Conservation (phyloP, 2,888 invertebrate genomes). For the Macrosoma leucophasiata region DNA sequence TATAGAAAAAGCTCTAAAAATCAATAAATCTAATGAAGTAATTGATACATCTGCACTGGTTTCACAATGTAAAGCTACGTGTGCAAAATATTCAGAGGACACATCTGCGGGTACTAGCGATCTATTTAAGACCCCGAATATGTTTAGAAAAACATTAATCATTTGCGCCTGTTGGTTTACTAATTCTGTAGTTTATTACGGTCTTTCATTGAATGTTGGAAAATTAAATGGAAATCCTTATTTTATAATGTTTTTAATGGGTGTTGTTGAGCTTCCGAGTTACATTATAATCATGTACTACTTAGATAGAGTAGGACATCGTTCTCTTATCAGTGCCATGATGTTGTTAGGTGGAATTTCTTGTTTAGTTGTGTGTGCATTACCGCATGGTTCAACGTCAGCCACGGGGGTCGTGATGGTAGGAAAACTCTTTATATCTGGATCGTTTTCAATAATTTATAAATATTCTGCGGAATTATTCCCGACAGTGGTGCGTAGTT, state of each 20-base stretch:
- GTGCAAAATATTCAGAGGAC: conserved; percentile 60
- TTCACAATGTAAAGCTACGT: conserved; percentile 76
- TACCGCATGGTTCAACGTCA: conserved; percentile 78
- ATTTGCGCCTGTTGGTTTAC: conserved; percentile 91
- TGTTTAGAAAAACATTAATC: conserved; percentile 85
- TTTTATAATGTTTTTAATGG: conserved; percentile 85
- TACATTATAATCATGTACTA: conserved; percentile 83
- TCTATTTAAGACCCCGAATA: conserved; percentile 85
- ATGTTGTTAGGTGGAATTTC: conserved; percentile 88
- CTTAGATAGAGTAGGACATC: conserved; percentile 85
- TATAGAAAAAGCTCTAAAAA: conserved; percentile 82
- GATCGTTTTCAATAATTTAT: conserved; percentile 89
- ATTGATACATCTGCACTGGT: conserved; percentile 80
- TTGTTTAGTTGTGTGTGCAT: conserved; percentile 82
- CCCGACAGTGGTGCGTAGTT: conserved; percentile 89
- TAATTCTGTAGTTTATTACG: conserved; percentile 90
- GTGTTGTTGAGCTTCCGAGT: conserved; percentile 87
- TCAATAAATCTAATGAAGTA: conserved; percentile 78
- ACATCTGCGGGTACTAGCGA: conserved; percentile 79
- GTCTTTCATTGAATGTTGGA: conserved; percentile 86
- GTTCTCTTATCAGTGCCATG: conserved; percentile 83
- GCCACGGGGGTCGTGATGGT: conserved; percentile 82
- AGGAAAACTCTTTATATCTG: conserved; percentile 89
- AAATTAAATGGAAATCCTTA: conserved; percentile 88
- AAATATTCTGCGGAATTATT: conserved; percentile 92